A percentile compares a stretch with the other conserved stretches of the same genome.
phyloP scores from a whole-genome alignment of 2,113 vertebrate species.

The Nansenia antarctica region DNA sequence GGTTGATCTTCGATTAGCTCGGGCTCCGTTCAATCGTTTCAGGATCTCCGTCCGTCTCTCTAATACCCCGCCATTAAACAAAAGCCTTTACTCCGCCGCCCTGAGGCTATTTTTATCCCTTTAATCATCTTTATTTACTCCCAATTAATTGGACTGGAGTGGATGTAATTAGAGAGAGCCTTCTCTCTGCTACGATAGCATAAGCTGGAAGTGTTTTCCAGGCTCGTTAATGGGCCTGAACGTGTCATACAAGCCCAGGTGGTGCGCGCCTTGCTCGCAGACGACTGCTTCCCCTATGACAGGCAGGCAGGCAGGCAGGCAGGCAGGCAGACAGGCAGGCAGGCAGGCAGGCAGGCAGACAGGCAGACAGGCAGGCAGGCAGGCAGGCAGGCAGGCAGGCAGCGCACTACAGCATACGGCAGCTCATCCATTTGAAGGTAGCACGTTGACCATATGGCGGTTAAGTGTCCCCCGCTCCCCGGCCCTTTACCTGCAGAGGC shows the following conservation, averaged over 20 bases:
- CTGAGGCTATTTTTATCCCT: constrained; percentile 71
- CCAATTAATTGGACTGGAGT: constrained; percentile 74
- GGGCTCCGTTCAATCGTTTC: constrained; percentile 50
- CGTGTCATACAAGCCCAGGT: constrained; percentile 31
- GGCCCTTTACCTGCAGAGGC: constrained; percentile 37
- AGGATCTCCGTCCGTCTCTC: constrained; percentile 41
- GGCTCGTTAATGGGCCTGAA: constrained; percentile 65
- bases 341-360: too few species aligned
- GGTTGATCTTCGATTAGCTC: constrained; percentile 53
- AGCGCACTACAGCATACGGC: not conserved
- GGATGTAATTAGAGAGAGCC: constrained; percentile 73
- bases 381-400: too few species aligned
- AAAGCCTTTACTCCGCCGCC: constrained; percentile 49
- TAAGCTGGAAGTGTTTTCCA: constrained; percentile 40
- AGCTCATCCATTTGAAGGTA: not conserved
- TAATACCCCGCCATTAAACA: constrained; percentile 47
- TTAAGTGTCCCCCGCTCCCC: not conserved
- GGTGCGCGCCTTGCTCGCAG: not conserved
- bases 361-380: too few species aligned
- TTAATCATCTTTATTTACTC: constrained; percentile 80
- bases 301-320: too few species aligned
- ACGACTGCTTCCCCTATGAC: too few species aligned
- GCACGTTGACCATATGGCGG: not conserved
- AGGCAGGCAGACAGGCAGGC: too few species aligned
- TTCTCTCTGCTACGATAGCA: constrained; percentile 62